phyloP scores from a whole-genome alignment of 2,113 vertebrate genomes.

The Dipodomys merriami region DNA sequence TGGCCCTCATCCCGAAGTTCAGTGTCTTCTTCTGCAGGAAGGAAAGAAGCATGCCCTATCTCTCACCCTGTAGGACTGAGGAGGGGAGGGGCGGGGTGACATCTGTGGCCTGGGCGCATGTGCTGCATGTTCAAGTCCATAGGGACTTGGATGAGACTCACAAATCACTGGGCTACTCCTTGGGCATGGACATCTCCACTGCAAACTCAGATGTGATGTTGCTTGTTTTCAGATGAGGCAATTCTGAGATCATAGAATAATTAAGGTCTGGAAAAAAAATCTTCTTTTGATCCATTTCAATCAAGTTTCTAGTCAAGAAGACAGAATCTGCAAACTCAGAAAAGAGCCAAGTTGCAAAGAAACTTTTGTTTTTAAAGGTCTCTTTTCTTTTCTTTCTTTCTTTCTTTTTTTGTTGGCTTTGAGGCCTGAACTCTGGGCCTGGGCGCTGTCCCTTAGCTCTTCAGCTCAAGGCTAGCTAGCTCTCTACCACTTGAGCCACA shows the following conservation, averaged over 20 bases:
- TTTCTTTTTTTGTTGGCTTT: too few relatives aligned
- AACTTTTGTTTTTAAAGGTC: neutral
- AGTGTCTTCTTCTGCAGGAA: neutral
- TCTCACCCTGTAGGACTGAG: too few relatives aligned
- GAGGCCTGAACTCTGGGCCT: too few relatives aligned
- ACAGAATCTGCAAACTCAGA: neutral
- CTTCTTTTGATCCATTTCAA: too few relatives aligned
- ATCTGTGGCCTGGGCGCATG: too few relatives aligned
- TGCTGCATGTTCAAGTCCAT: too few relatives aligned
- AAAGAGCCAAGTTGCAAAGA: neutral
- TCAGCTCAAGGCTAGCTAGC: too few relatives aligned
- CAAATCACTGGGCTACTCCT: neutral
- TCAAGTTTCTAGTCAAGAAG: neutral
- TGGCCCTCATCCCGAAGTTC: too few relatives aligned
- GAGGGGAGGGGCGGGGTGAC: neutral
- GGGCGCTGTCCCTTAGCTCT: too few relatives aligned
- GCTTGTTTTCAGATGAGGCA: neutral
- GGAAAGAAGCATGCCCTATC: accelerated
- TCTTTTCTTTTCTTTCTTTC: too few relatives aligned
- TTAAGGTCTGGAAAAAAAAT: neutral
- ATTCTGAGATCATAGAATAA: neutral
- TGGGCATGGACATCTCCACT: neutral
- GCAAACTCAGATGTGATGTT: too few relatives aligned
- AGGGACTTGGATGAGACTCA: accelerated
- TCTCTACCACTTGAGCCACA: too few relatives aligned